Base-by-base conservation (phyloP, 2,888 invertebrate species). In the Cerceris rybyensis region DNA sequence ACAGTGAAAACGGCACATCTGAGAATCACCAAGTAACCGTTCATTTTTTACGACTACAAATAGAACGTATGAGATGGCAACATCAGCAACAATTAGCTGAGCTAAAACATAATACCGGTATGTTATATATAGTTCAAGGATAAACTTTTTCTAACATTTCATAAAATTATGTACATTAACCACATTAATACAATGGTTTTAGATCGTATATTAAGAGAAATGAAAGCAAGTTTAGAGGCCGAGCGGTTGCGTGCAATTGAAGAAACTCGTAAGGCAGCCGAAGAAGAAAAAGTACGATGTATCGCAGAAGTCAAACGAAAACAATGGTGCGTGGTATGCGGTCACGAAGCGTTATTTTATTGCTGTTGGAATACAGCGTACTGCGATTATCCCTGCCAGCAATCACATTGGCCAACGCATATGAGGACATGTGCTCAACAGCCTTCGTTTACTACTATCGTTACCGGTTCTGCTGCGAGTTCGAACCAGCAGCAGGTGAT, bases 311-410 rank as follows among this genome's bases (percentile, higher is more conserved):
- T 96, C 8, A 98, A 98, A 93, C 94, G 95, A 55, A 98, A 97
- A 90, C 98, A 98, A 91, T 98, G 98, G 98, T 98, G 98, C 92
- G 96, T 97, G 0, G 94, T 95, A 90, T 98, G 98, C 93, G 94
- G 95, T 54, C 96, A 96, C 84, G 98, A 98, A 92, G 97, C 98
- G 0, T 95, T 96, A 86, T 97, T 97, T 92, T 98, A 98, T 92
- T 98, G 98, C 90, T 98, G 98, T 90, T 98, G 98, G 98, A 98
- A 98, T 93, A 98, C 98, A 0, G 96, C 97, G 67, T 98, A 98
- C 92, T 98, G 98, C 92, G 96, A 97, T 93, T 96, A 96, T 91
- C 94, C 95, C 1, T 98, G 98, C 88, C 98, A 98, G 92, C 95
- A 96, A 88, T 94, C 95, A 83, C 98, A 98, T 92, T 98, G 98